These are phyloP conservation scores for Oostethus manadensis DNA, from an alignment of 2,113 vertebrate species.

Conservation along the genomic window DNA sequence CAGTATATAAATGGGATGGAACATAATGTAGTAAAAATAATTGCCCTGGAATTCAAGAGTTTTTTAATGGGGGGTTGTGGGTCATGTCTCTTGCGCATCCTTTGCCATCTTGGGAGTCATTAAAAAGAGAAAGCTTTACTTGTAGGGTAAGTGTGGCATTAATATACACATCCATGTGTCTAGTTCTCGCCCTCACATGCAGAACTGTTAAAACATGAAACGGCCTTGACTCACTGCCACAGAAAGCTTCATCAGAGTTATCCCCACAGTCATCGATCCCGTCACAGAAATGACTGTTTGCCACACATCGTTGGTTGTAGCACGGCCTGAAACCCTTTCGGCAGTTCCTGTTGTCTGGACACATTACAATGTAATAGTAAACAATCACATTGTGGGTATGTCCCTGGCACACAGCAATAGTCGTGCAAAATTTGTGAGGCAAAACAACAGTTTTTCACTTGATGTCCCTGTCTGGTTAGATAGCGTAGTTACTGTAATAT, in stretches of 20 bases:
- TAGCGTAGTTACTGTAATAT: background rate
- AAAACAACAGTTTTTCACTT: background rate
- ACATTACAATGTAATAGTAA: slow-evolving; percentile 12
- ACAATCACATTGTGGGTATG: background rate
- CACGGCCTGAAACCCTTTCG: slow-evolving; percentile 84
- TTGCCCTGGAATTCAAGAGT: slow-evolving; percentile 5
- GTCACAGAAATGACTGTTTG: slow-evolving; percentile 83
- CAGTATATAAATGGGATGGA: background rate
- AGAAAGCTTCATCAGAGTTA: slow-evolving; percentile 89
- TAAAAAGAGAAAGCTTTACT: slow-evolving; percentile 43
- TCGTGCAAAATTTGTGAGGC: background rate
- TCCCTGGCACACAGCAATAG: too few species aligned
- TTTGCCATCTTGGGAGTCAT: slow-evolving; percentile 50
- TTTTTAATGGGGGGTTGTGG: slow-evolving; percentile 5
- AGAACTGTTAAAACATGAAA: slow-evolving; percentile 26
- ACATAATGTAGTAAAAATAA: slow-evolving; percentile 5
- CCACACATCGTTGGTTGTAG: slow-evolving; percentile 84
- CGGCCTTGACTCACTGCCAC: slow-evolving; percentile 80
- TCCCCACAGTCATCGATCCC: slow-evolving; percentile 92
- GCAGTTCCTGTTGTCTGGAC: slow-evolving; percentile 88
- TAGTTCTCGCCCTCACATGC: slow-evolving; percentile 23
- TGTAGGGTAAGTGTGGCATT: slow-evolving; percentile 32
- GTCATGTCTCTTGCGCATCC: slow-evolving; percentile 20
- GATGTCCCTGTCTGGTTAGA: background rate
- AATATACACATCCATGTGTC: slow-evolving; percentile 35